A percentile compares a stretch with the other conserved stretches of the same genome.
phyloP scores from a whole-genome alignment of 1,140 invertebrate species.

The Goniozus legneri region DNA sequence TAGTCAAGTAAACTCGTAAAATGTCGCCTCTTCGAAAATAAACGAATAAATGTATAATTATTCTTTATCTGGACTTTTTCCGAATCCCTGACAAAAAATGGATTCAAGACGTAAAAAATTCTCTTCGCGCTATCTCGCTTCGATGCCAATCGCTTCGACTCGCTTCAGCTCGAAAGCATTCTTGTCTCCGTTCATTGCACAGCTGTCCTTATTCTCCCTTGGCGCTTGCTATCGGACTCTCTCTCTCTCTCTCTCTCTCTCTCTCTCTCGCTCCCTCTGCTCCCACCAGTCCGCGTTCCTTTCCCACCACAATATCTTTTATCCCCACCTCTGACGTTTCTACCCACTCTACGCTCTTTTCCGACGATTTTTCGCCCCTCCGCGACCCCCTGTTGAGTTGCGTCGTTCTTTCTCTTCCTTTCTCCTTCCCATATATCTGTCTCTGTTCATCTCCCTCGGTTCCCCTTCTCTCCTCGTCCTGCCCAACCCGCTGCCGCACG shows the following conservation, averaged over 20 bases:
- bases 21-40: too few species aligned
- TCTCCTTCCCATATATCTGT: constrained; percentile 22
- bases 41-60: too few species aligned
- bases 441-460: constrained; percentile 16
- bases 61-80: too few species aligned
- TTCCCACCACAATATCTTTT: background rate
- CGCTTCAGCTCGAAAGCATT: too few species aligned
- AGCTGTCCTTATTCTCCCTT: background rate
- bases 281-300: constrained; percentile 2
- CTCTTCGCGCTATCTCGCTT: too few species aligned
- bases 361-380: constrained; percentile 17
- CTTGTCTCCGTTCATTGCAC: too few species aligned
- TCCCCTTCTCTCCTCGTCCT: constrained; percentile 22
- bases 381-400: background rate
- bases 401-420: constrained; percentile 17
- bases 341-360: constrained; percentile 11
- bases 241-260: background rate
- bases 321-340: background rate
- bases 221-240: background rate
- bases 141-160: too few species aligned
- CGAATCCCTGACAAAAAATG: too few species aligned
- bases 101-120: too few species aligned
- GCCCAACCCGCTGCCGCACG: constrained; percentile 30
- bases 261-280: background rate
- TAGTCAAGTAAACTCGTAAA: too few species aligned